A percentile compares a stretch with the other conserved stretches of the same genome.
Conservation (phyloP, 1,140 invertebrate species). For the Marisa cornuarietis region DNA sequence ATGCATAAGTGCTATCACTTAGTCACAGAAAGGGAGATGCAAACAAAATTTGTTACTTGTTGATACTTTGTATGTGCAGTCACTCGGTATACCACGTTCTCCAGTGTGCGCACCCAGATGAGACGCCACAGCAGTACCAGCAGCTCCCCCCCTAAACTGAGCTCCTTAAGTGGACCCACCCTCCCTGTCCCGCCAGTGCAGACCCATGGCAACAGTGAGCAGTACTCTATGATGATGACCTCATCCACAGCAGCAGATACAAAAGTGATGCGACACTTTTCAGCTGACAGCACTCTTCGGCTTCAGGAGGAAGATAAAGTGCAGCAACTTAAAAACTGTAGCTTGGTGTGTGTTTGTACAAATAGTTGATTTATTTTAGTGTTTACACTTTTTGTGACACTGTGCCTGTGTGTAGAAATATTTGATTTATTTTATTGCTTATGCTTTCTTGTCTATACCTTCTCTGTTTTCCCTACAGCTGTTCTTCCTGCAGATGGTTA, state of each 20-base stretch:
- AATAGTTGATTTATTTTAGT: too few relatives aligned
- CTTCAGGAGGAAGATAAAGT: slow-evolving; percentile 45
- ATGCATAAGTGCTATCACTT: too few relatives aligned
- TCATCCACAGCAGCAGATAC: background rate
- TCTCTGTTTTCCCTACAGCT: too few relatives aligned
- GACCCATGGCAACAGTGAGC: background rate
- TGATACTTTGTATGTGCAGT: background rate
- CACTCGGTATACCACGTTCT: slow-evolving; percentile 11
- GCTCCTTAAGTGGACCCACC: background rate
- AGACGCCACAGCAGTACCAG: background rate
- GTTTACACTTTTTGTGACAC: too few relatives aligned
- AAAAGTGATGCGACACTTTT: slow-evolving; percentile 33
- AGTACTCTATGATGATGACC: slow-evolving; percentile 1
- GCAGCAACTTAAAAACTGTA: slow-evolving; percentile 50
- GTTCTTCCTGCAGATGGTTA: too few relatives aligned
- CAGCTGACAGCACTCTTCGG: slow-evolving; percentile 37
- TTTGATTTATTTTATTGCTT: too few relatives aligned
- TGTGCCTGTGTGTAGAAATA: too few relatives aligned
- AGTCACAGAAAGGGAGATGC: too few relatives aligned
- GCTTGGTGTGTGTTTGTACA: slow-evolving; percentile 34
- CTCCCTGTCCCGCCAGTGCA: background rate
- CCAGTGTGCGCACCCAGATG: slow-evolving; percentile 7
- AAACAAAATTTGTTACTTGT: too few relatives aligned
- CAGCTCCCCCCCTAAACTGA: slow-evolving; percentile 11
- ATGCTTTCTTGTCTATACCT: too few relatives aligned